Evolutionary conservation across 2,113 vertebrate genomes (phyloP).

Genomic region (Murina feae): DNA sequence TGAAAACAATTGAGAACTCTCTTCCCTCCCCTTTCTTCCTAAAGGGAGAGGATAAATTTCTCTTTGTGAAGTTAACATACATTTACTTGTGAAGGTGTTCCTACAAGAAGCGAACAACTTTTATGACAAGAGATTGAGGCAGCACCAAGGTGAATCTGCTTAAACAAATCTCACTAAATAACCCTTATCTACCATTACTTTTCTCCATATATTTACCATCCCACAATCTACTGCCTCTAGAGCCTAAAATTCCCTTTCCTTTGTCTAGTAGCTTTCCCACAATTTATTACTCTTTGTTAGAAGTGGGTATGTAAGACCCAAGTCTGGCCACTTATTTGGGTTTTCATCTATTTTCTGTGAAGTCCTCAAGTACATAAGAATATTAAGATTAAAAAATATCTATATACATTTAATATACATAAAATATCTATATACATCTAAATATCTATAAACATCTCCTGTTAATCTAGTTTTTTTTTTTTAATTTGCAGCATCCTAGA

Average conservation of each 20-base stretch:
- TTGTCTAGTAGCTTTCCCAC: background rate
- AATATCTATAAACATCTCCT: too few relatives aligned
- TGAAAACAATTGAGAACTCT: background rate
- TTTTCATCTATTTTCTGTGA: background rate
- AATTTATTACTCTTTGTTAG: background rate
- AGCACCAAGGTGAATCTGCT: background rate
- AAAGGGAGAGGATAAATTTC: background rate
- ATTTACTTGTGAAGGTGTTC: background rate
- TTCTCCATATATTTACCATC: background rate
- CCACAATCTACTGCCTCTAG: background rate
- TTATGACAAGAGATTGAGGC: background rate
- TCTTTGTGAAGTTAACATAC: background rate
- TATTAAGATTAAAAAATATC: background rate
- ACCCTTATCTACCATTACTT: background rate
- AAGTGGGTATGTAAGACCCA: background rate
- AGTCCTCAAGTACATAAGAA: background rate
- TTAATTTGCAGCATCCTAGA: background rate
- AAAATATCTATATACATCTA: background rate
- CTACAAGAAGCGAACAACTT: background rate
- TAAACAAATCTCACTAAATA: background rate
- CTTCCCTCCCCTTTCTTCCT: background rate
- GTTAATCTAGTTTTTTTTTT: background rate
- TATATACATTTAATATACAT: background rate
- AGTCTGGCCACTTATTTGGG: background rate
- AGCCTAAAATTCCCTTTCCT: background rate